Conservation (phyloP, 2,888 invertebrate species). For the Antheraea assamensis region DNA sequence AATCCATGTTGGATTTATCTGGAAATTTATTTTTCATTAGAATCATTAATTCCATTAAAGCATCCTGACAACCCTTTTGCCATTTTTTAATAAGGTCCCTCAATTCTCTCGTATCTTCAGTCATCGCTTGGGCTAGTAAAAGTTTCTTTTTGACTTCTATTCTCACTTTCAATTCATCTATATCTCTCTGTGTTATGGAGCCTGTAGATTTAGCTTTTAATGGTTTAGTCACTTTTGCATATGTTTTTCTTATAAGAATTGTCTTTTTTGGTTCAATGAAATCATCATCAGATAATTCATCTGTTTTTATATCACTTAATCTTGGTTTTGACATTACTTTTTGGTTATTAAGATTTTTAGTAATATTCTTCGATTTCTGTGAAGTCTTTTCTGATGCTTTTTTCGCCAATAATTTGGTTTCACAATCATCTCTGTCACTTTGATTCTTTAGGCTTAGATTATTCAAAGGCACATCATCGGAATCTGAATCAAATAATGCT, state of each 20-base stretch:
- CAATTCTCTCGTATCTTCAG: conserved; percentile 74
- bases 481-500: conserved; percentile 60
- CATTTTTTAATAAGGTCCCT: conserved; percentile 75
- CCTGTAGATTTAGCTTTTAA: conserved; percentile 71
- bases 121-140: conserved; percentile 58
- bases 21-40: conserved; percentile 67
- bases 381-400: conserved; percentile 39
- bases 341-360: conserved; percentile 24
- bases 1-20: conserved; percentile 67
- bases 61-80: conserved; percentile 79
- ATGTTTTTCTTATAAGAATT: conserved; percentile 62
- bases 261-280: conserved; percentile 62
- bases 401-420: conserved; percentile 31
- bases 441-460: conserved; percentile 33
- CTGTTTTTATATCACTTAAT: conserved; percentile 26
- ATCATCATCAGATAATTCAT: conserved; percentile 58
- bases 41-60: conserved; percentile 74
- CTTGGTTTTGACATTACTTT: conserved; percentile 28
- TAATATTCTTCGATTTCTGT: conserved; percentile 28
- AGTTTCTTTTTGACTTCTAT: conserved; percentile 71
- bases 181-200: conserved; percentile 70
- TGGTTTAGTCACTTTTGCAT: conserved; percentile 63
- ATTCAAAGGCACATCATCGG: conserved; percentile 64
- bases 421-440: conserved; percentile 55
- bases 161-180: conserved; percentile 64